Conservation (phyloP, 64 coral and sea anemone species). For the Hydrozoanthus tunicans region DNA sequence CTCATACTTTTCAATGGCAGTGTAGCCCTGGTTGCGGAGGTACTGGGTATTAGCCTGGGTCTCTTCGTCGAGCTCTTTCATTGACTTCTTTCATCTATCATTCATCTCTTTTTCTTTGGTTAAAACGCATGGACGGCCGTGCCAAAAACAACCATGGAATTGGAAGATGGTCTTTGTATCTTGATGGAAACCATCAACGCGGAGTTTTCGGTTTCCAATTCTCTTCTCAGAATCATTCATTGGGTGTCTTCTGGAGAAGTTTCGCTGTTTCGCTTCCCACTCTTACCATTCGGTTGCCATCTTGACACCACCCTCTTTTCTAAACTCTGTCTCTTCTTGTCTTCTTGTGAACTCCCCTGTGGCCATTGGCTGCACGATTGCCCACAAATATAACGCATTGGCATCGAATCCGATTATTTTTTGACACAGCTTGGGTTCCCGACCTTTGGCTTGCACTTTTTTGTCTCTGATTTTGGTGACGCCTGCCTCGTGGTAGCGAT, state of each 20-base stretch:
- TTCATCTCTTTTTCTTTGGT: slow-evolving; percentile 22
- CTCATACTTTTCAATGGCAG: slow-evolving; percentile 14
- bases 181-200: background rate
- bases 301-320: background rate
- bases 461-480: slow-evolving; percentile 34
- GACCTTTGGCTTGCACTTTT: slow-evolving; percentile 27
- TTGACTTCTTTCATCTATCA: slow-evolving; percentile 6
- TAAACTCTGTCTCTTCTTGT: slow-evolving; percentile 25
- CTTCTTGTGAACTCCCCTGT: slow-evolving; percentile 8
- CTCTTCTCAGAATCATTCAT: background rate
- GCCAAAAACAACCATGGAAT: slow-evolving; percentile 63
- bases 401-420: slow-evolving; percentile 46
- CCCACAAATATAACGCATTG: slow-evolving; percentile 53
- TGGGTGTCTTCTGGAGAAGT: background rate
- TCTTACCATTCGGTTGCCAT: background rate
- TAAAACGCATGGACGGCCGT: slow-evolving; percentile 20
- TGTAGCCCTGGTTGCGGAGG: background rate
- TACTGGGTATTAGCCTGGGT: background rate
- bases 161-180: slow-evolving; percentile 19
- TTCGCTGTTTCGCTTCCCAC: background rate
- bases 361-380: slow-evolving; percentile 45
- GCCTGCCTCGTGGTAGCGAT: slow-evolving; percentile 15
- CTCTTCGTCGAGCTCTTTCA: background rate
- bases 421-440: slow-evolving; percentile 41
- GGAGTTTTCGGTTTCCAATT: background rate